Evolutionary conservation across 2,888 invertebrate genomes (phyloP), one percentile per base, ranked within the genome.

Genomic region (Metalampra italica): DNA sequence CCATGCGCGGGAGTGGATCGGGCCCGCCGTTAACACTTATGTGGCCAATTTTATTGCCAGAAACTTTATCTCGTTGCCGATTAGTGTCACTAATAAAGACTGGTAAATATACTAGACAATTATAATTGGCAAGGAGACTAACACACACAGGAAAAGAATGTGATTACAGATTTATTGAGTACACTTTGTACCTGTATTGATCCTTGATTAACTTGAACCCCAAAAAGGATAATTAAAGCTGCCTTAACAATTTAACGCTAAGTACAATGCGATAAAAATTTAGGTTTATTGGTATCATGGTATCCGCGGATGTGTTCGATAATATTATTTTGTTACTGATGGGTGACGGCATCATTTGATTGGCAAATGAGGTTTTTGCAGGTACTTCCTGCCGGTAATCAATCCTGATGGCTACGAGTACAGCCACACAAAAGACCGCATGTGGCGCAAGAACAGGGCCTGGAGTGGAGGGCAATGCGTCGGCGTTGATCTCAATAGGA

Each of bases 1-100:
- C 58, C 97, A 97, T 71, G 96, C 96, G 1, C 90, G 97, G 41
- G 98, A 98, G 90, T 98, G 96, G 96, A 95, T 96, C 53, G 94
- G 94, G 0, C 95, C 96, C 0, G 95, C 96, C 0, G 91, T 94
- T 0, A 94, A 94, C 3, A 94, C 95, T 0, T 96, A 92, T 69
- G 89, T 95, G 32, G 93, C 95, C 43, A 91, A 95, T 68, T 90
- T 94, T 61, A 82, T 96, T 42, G 92, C 92, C 0, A 92, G 91
- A 53, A 94, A 95, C 71, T 94, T 93, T 70, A 92, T 93, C 22
- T 79, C 75, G 2, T 84, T 92, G 53, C 92, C 94, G 0, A 76
- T 87, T 3, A 91, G 89, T 36, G 92, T 97, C 62, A 94, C 93
- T 69, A 94, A 94, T 69, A 92, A 96, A 49, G 96, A 97, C 71